A percentile compares a stretch with the other conserved stretches of the same genome.
Conservation (phyloP, 2,888 invertebrate genomes). For the Nomada ferruginata region DNA sequence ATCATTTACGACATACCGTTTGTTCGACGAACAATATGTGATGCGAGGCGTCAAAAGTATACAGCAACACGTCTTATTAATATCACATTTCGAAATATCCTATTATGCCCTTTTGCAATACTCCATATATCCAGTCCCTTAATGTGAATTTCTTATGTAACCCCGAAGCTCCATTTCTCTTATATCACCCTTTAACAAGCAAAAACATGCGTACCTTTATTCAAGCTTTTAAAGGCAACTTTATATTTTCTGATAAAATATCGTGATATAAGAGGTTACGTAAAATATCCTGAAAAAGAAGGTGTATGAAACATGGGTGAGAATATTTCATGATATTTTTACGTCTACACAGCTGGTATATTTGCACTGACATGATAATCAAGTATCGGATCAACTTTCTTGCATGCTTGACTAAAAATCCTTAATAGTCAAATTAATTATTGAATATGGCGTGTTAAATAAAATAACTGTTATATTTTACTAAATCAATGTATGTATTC, state of each 20-base stretch:
- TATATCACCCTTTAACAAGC: background rate
- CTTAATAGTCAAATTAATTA: no score
- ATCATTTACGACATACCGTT: constrained; percentile 37
- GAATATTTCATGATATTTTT: background rate
- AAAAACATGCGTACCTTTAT: background rate
- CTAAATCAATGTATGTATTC: no score
- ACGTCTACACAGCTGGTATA: no score
- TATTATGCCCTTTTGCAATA: constrained; percentile 10
- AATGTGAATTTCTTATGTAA: constrained; percentile 13
- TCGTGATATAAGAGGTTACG: background rate
- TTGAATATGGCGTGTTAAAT: no score
- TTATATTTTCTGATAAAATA: background rate
- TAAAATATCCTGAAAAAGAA: background rate
- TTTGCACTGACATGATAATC: no score
- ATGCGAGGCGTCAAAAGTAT: constrained; percentile 33
- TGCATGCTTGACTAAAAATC: no score
- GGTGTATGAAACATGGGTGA: background rate
- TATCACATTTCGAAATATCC: constrained; percentile 15
- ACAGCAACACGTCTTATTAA: constrained; percentile 39
- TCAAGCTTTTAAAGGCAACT: background rate
- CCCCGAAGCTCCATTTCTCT: background rate
- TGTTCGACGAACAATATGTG: constrained; percentile 41
- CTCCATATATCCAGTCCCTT: background rate
- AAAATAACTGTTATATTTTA: no score
- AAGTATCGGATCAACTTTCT: no score